Percentiles rank a stretch among this genome's conserved stretches.
These are phyloP conservation scores for Telmatochromis brichardi DNA, from an alignment of 2,113 vertebrate genomes.

Conservation along the genomic window DNA sequence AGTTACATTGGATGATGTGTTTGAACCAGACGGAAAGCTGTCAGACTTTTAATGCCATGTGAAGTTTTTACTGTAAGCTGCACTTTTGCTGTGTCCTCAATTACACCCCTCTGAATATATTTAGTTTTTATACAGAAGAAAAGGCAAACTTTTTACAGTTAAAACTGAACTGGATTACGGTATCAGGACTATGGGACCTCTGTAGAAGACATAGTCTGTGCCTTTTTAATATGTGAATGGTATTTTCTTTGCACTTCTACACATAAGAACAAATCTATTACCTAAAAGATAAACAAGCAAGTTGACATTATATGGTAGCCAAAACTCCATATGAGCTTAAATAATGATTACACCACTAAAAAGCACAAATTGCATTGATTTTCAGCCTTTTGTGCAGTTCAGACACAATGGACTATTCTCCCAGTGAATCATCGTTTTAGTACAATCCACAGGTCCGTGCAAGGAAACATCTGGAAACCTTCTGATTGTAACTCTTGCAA, in stretches of 20 bases:
- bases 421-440: background rate
- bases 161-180: background rate
- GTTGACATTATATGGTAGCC: background rate
- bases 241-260: background rate
- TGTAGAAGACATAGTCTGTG: background rate
- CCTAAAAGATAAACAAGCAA: background rate
- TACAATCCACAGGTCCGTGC: background rate
- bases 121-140: background rate
- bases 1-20: background rate
- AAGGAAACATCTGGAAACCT: background rate
- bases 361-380: background rate
- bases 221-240: slow-evolving; percentile 10
- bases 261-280: background rate
- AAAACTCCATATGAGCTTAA: background rate
- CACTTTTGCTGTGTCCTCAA: background rate
- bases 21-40: background rate
- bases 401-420: background rate
- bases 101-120: background rate
- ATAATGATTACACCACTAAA: background rate
- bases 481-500: background rate
- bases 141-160: slow-evolving; percentile 11
- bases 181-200: background rate
- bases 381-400: background rate
- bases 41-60: background rate
- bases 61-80: background rate